A percentile compares a stretch with the other conserved stretches of the same genome.
Conservation (phyloP, 2,888 invertebrate genomes). For the Trichogramma evanescens region DNA sequence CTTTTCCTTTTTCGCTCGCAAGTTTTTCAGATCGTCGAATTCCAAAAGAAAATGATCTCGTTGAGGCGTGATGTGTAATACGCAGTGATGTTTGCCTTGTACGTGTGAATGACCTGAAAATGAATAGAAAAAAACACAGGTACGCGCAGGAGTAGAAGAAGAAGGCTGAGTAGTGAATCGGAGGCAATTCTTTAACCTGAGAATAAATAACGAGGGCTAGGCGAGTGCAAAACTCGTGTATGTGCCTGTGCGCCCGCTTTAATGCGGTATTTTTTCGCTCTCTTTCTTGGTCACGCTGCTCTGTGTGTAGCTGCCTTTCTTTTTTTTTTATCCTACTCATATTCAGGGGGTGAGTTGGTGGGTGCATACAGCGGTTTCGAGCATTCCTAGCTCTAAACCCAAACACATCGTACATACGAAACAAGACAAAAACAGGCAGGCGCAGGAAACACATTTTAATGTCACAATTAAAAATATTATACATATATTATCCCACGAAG, state of each 20-base stretch:
- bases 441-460: constrained; percentile 43
- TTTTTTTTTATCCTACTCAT: no score
- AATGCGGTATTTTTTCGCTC: constrained; percentile 1
- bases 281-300: constrained; percentile 7
- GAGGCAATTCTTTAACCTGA: constrained; percentile 44
- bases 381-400: constrained; percentile 13
- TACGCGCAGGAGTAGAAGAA: constrained; percentile 8
- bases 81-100: neutral
- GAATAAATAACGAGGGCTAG: constrained; percentile 45
- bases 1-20: neutral
- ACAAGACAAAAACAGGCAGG: constrained; percentile 38
- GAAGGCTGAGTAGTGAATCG: constrained; percentile 13
- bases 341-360: no score
- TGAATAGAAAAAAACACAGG: constrained; percentile 3
- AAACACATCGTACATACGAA: constrained; percentile 25
- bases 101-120: neutral
- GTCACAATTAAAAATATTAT: constrained; percentile 49
- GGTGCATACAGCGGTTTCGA: constrained; percentile 1
- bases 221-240: constrained; percentile 26
- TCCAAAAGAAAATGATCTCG: neutral
- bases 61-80: neutral
- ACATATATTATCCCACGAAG: constrained; percentile 39
- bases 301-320: no score
- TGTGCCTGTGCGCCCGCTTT: constrained; percentile 20
- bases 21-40: neutral